These are phyloP conservation scores for Trichogramma pretiosum DNA, from an alignment of 1,140 invertebrate species.

Conservation along the genomic window DNA sequence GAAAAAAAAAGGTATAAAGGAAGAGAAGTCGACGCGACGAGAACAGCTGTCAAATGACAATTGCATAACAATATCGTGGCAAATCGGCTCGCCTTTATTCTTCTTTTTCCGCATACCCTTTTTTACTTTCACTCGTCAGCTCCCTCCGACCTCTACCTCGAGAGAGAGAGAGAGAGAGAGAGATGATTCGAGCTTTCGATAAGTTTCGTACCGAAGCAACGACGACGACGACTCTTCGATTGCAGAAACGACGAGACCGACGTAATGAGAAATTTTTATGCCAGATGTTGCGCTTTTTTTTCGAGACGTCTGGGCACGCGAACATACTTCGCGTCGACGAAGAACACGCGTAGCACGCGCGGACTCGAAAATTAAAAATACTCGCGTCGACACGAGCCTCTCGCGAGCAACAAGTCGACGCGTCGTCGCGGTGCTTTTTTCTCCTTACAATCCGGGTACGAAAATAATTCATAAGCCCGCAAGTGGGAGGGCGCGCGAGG, in stretches of 20 bases:
- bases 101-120: too few species aligned
- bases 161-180: neutral
- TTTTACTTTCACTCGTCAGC: too few species aligned
- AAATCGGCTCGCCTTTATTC: too few species aligned
- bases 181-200: slow-evolving; percentile 8
- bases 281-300: neutral
- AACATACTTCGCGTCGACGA: neutral
- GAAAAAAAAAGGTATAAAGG: neutral
- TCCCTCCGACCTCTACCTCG: too few species aligned
- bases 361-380: slow-evolving; percentile 3
- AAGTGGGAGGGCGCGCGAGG: slow-evolving; percentile 1
- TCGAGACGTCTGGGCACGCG: neutral
- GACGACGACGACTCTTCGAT: neutral
- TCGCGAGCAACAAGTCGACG: neutral
- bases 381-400: neutral
- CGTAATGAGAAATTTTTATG: slow-evolving; percentile 13
- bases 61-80: slow-evolving; percentile 13
- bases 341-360: neutral
- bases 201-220: slow-evolving; percentile 6
- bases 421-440: neutral
- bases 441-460: neutral
- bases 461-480: neutral
- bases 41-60: neutral
- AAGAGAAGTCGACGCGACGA: neutral
- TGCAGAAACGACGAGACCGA: neutral